Base-by-base conservation (phyloP, 2,113 vertebrate species). In the Callopanchax toddi region DNA sequence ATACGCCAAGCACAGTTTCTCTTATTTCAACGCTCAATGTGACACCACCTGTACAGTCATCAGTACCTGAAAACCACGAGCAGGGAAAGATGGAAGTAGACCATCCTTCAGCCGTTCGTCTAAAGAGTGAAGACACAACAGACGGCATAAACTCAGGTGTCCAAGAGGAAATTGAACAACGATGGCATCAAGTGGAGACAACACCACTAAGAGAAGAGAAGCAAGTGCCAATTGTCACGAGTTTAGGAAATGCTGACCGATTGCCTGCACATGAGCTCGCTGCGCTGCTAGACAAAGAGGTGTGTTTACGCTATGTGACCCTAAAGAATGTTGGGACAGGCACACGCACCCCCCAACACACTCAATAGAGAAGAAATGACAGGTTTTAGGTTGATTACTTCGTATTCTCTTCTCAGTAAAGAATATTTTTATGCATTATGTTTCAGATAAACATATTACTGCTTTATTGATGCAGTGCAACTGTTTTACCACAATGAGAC, bases 181-280 rank as follows among this genome's bases (percentile, higher is more conserved):
- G 94, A 44, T 99, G 97, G 97, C 96, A 98, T 81, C 95, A 97
- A 70, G 97, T 99, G 76, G 97, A 99, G 90, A 96, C 94, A 18
- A 99, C 95, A 0, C 96, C 96, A 0, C 87, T 99, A 39, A 92
- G 97, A 44, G 97, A 98, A 70, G 96, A 97, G 85, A 99, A 95
- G 78, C 97, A 98, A 84, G 94, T 99, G 71, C 95, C 96, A 79
- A 99, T 99, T 34, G 68, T 88, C 0, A 93, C 96, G 50, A 92
- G 95, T 21, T 50, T 90, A 0, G 94, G 91, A 7, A 74, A 59
- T 45, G 43, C 82, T 20, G 94, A 95, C 25, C 87, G 88, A 22
- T 78, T 93, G 46, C 74, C 93, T 0, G 82, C 94, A 1, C 92
- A 95, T 4, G 95, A 97, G 65, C 90, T 95, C 13, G 94, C 94